phyloP scores from a whole-genome alignment of 1,140 invertebrate species.

The Cotesia glomerata region DNA sequence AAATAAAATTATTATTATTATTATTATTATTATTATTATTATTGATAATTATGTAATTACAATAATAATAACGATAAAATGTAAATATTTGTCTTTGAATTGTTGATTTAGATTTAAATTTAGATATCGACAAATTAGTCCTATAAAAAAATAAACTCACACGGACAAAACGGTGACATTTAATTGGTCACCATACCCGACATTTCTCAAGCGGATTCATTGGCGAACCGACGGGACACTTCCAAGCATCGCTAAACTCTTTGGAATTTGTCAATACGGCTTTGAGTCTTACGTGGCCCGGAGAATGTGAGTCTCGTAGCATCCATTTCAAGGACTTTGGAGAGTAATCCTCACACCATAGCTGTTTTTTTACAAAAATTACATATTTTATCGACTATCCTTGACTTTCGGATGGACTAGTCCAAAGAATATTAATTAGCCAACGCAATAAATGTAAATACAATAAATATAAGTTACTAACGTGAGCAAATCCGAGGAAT shows the following conservation, averaged over 20 bases:
- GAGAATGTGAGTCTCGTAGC: conserved; percentile 77
- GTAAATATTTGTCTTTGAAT: background rate
- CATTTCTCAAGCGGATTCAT: conserved; percentile 89
- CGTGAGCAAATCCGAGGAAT: conserved; percentile 87
- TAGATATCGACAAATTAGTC: too few relatives aligned
- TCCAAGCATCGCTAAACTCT: conserved; percentile 83
- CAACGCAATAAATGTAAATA: background rate
- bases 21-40: too few relatives aligned
- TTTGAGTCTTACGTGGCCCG: conserved; percentile 76
- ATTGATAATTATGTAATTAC: too few relatives aligned
- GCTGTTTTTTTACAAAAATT: conserved; percentile 57
- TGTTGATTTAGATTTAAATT: too few relatives aligned
- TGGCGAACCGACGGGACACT: conserved; percentile 73
- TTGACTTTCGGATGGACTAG: conserved; percentile 35
- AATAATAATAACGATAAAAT: too few relatives aligned
- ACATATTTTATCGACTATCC: background rate
- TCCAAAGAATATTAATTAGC: background rate
- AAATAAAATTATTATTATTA: too few relatives aligned
- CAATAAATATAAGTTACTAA: conserved; percentile 55
- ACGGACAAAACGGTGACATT: background rate
- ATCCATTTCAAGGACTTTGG: conserved; percentile 70
- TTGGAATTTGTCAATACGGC: conserved; percentile 84
- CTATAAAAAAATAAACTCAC: background rate
- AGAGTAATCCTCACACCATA: conserved; percentile 80
- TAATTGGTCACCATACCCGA: conserved; percentile 67